Conservation (phyloP, 2,797 vertebrate genomes). For the Anguilla pacifica region DNA sequence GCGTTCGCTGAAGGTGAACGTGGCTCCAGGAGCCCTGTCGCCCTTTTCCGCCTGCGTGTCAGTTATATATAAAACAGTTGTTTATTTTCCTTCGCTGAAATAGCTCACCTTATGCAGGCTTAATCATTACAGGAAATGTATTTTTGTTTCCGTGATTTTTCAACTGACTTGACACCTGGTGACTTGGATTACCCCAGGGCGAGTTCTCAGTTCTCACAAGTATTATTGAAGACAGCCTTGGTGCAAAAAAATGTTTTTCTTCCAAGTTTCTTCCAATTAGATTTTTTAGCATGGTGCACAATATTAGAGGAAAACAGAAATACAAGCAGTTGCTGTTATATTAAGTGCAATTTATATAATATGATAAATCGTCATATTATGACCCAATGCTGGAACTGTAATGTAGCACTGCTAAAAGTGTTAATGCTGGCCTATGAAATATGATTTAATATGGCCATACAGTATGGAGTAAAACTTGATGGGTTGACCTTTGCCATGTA, state of each 20-base stretch:
- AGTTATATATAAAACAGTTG: background rate
- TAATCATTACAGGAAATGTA: constrained; percentile 29
- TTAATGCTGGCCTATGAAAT: background rate
- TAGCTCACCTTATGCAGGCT: background rate
- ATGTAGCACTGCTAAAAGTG: background rate
- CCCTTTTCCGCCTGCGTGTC: background rate
- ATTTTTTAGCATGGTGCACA: background rate
- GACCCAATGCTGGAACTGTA: background rate
- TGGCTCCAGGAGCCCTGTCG: background rate
- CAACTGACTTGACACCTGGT: background rate
- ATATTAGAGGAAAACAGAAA: background rate
- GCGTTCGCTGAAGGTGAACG: background rate
- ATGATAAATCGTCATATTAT: background rate
- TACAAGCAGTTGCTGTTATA: background rate
- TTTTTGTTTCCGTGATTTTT: constrained; percentile 9
- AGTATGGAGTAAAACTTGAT: background rate
- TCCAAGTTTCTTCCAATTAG: background rate
- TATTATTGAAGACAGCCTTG: background rate
- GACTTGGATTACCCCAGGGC: background rate
- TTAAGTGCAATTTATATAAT: background rate
- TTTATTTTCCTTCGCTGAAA: constrained; percentile 6
- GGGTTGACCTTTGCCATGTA: background rate
- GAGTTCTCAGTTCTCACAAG: background rate
- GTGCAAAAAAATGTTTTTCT: background rate
- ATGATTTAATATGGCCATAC: background rate